Percentiles rank a stretch among this genome's conserved stretches.
phyloP scores from a whole-genome alignment of 2,113 vertebrate species.

The Suncus etruscus region DNA sequence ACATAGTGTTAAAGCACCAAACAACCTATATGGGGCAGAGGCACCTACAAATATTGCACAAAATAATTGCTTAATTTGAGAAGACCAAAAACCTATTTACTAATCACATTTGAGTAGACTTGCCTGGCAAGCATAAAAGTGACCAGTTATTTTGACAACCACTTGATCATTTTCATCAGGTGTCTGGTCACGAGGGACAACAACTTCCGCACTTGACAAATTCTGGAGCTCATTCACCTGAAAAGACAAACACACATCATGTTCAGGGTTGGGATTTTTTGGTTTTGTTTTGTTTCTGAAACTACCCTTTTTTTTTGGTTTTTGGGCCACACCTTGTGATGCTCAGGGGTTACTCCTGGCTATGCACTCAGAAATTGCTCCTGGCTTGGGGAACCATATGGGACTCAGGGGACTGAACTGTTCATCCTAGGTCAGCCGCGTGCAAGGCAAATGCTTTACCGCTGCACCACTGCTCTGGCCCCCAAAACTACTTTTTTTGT shows the following conservation, averaged over 20 bases:
- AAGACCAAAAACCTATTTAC: background rate
- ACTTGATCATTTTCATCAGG: slow-evolving; percentile 99
- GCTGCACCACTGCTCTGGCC: too few species aligned
- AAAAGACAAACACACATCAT: slow-evolving; percentile 42
- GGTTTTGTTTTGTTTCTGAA: background rate
- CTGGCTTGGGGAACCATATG: too few species aligned
- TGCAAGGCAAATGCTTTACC: too few species aligned
- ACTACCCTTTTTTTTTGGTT: too few species aligned
- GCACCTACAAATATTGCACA: background rate
- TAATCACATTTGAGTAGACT: slow-evolving; percentile 51
- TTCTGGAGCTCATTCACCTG: slow-evolving; percentile 99
- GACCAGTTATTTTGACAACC: slow-evolving; percentile 98
- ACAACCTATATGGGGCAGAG: background rate
- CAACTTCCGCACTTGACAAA: slow-evolving; percentile 98
- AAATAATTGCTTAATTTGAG: background rate
- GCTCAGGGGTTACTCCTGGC: too few species aligned
- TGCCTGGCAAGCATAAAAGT: slow-evolving; percentile 99
- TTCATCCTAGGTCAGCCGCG: too few species aligned
- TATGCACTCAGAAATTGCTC: too few species aligned
- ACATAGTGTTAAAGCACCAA: background rate
- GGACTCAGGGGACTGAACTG: too few species aligned
- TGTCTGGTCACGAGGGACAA: slow-evolving; percentile 98
- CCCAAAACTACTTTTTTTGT: too few species aligned
- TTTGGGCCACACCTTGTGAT: too few species aligned
- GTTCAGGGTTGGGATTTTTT: background rate